These are phyloP conservation scores for Accipiter cooperii DNA, from an alignment of 2,113 vertebrate species.

Conservation along the genomic window DNA sequence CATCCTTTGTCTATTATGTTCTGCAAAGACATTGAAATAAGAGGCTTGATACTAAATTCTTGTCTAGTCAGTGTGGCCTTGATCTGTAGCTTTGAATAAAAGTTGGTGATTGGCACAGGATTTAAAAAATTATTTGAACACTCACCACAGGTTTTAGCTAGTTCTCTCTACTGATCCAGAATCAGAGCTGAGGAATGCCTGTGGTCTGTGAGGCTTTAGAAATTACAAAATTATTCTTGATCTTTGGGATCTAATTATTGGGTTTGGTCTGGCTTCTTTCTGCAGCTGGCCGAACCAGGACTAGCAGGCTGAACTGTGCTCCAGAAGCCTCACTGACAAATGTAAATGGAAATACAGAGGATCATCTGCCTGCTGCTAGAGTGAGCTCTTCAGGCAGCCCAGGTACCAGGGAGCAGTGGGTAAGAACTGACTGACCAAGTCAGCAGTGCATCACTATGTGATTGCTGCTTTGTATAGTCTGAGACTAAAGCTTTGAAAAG, in stretches of 20 bases:
- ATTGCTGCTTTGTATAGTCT: not conserved
- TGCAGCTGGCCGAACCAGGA: constrained; percentile 51
- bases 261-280: constrained; percentile 6
- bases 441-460: not conserved
- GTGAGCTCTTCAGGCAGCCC: constrained; percentile 55
- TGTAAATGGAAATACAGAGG: constrained; percentile 56
- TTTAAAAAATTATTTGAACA: not conserved
- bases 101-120: not conserved
- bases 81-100: not conserved
- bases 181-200: not conserved
- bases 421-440: not conserved
- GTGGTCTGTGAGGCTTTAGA: not conserved
- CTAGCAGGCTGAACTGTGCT: constrained; percentile 27
- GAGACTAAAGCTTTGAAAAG: not conserved
- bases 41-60: not conserved
- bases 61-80: not conserved
- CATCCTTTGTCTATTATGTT: not conserved
- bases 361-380: constrained; percentile 41
- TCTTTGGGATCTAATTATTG: not conserved
- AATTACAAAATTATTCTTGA: not conserved
- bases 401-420: constrained; percentile 51
- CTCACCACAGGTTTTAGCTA: not conserved
- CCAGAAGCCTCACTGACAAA: constrained; percentile 47
- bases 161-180: not conserved
- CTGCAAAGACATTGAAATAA: not conserved